Conservation (phyloP, 2,113 vertebrate species). For the Stomatorhinus ivindoensis region DNA sequence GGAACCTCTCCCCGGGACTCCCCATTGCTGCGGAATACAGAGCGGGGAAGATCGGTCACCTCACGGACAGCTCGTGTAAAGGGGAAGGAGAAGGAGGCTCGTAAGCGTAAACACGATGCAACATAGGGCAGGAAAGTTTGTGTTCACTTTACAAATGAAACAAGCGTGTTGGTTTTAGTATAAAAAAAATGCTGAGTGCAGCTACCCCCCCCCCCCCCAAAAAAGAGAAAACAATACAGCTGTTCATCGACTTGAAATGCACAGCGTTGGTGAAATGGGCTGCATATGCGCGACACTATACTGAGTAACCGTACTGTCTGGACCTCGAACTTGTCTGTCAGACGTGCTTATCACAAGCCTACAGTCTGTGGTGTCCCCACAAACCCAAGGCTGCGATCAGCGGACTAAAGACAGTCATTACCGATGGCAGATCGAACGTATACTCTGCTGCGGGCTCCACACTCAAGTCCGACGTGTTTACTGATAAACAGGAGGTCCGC, state of each 20-base stretch:
- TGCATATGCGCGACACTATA: not conserved
- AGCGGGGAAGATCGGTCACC: not conserved
- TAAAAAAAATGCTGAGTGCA: not conserved
- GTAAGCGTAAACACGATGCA: not conserved
- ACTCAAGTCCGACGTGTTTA: not conserved
- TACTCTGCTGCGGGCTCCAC: not conserved
- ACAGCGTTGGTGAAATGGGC: not conserved
- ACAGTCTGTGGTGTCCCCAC: not conserved
- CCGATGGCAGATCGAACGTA: not conserved
- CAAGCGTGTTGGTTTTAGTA: not conserved
- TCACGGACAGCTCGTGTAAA: not conserved
- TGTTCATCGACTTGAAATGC: not conserved
- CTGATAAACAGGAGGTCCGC: not conserved
- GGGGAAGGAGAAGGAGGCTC: not conserved
- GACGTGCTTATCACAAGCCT: not conserved
- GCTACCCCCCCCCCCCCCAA: not conserved
- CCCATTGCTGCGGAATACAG: slow-evolving; percentile 29
- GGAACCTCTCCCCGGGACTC: slow-evolving; percentile 62
- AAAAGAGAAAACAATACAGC: not conserved
- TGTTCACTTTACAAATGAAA: not conserved
- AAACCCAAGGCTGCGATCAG: not conserved
- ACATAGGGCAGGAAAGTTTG: not conserved
- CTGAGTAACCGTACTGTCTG: not conserved
- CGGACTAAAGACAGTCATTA: not conserved
- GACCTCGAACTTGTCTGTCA: not conserved